Conservation (phyloP, 2,113 vertebrate genomes). For the Bubo scandiacus region DNA sequence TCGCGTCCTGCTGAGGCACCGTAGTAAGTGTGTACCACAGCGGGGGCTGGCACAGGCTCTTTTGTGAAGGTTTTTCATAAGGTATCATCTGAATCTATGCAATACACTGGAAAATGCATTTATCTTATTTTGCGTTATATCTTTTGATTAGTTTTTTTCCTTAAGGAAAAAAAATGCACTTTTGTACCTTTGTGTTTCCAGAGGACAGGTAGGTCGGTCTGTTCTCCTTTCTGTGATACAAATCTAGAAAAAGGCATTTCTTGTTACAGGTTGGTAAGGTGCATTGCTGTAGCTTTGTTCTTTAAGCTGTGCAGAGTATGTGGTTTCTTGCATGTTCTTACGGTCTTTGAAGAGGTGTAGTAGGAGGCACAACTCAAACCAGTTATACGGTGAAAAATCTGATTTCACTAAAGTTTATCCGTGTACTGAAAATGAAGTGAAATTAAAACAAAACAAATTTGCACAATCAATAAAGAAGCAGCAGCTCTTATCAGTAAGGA, state of each 20-base stretch:
- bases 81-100: accelerated
- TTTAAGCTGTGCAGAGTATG: background rate
- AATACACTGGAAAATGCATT: background rate
- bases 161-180: background rate
- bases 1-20: background rate
- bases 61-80: accelerated
- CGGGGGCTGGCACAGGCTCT: background rate
- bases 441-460: background rate
- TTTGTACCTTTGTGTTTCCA: background rate
- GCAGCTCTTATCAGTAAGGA: background rate
- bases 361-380: background rate
- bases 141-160: background rate
- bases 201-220: background rate
- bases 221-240: background rate
- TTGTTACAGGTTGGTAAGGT: background rate
- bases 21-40: accelerated
- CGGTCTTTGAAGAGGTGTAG: background rate
- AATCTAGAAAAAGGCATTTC: background rate
- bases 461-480: background rate
- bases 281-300: background rate
- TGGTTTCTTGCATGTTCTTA: background rate
- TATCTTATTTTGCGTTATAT: accelerated
- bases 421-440: background rate
- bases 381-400: background rate
- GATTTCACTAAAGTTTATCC: background rate